Conservation (phyloP, 1,140 invertebrate species). For the Brachionus paranguensis region DNA sequence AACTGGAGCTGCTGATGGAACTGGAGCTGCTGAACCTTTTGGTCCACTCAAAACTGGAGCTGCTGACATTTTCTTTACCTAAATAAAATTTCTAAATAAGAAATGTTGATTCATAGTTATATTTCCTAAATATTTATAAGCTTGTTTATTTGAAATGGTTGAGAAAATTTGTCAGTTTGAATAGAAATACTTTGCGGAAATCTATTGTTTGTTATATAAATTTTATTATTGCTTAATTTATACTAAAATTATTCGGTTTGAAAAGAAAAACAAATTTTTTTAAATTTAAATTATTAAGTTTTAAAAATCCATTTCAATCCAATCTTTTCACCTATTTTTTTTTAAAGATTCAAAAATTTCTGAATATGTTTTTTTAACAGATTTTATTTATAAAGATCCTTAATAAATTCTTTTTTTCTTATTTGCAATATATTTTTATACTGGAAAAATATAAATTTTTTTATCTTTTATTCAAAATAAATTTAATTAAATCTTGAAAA, state of each 20-base stretch:
- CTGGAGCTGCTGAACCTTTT: too few species aligned
- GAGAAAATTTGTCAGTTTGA: not conserved
- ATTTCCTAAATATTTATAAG: not conserved
- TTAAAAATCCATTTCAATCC: not conserved
- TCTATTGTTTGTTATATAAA: not conserved
- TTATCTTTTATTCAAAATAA: too few species aligned
- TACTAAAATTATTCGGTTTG: not conserved
- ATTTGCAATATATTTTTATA: too few species aligned
- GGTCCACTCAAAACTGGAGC: not conserved
- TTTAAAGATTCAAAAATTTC: too few species aligned
- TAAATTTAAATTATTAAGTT: not conserved
- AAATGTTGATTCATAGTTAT: not conserved
- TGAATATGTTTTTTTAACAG: too few species aligned
- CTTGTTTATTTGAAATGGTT: not conserved
- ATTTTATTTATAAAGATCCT: too few species aligned
- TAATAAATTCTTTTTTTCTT: too few species aligned
- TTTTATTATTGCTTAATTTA: not conserved
- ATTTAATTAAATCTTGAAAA: too few species aligned
- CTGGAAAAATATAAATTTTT: too few species aligned
- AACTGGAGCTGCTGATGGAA: not conserved
- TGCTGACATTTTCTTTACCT: not conserved
- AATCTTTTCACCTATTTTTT: too few species aligned
- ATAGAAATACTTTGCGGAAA: not conserved
- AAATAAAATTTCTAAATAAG: not conserved
- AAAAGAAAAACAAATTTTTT: not conserved